These are phyloP conservation scores for Brachionus paranguensis DNA, from an alignment of 1,140 invertebrate species.

Conservation along the genomic window DNA sequence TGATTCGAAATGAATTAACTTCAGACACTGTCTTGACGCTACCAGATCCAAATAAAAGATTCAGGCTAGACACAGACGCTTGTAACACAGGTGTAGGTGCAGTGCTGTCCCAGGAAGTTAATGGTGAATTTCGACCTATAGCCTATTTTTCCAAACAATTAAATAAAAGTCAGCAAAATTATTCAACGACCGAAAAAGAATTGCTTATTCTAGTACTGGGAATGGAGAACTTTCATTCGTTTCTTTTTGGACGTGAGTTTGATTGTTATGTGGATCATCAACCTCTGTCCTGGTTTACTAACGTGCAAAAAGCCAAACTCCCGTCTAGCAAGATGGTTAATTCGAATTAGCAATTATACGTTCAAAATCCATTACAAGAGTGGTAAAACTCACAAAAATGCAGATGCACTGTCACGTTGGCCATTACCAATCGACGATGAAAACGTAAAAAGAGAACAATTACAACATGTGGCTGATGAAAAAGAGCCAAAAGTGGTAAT, in stretches of 20 bases:
- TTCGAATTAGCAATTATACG: neutral
- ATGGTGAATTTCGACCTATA: neutral
- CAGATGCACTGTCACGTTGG: constrained; percentile 41
- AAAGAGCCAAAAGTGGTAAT: neutral
- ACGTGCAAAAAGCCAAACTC: constrained; percentile 40
- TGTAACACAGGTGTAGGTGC: constrained; percentile 42
- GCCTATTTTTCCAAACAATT: neutral
- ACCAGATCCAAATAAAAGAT: constrained; percentile 46
- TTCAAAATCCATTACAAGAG: neutral
- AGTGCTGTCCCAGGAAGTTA: constrained; percentile 48
- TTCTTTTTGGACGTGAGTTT: no score
- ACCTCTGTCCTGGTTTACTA: constrained; percentile 52
- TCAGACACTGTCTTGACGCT: constrained; percentile 30
- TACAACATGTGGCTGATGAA: neutral
- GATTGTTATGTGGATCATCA: constrained; percentile 54
- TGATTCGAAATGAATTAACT: neutral
- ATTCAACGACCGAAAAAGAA: constrained; percentile 50
- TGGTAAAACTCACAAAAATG: neutral
- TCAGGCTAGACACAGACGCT: constrained; percentile 56
- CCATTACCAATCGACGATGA: neutral
- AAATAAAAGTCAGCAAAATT: constrained; percentile 34
- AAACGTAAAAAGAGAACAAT: neutral
- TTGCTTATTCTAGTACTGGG: constrained; percentile 51
- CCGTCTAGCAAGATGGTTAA: neutral
- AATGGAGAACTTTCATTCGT: constrained; percentile 52